These are phyloP conservation scores for Corythoichthys intestinalis DNA, from an alignment of 2,113 vertebrate species.

Conservation along the genomic window DNA sequence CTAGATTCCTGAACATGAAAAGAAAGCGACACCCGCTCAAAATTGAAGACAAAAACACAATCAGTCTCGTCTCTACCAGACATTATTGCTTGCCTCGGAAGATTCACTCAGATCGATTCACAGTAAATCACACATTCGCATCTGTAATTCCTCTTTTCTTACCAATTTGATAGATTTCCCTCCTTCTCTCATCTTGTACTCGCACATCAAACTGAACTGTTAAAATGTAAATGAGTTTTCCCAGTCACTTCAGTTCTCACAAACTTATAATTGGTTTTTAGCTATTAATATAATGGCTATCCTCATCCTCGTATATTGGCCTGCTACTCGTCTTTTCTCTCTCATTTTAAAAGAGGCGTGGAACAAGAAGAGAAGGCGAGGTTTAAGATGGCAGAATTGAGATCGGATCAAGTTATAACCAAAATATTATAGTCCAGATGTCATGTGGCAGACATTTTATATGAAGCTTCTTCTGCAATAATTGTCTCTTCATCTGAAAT, in stretches of 20 bases:
- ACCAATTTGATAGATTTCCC: constrained; percentile 25
- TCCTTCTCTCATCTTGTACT: constrained; percentile 52
- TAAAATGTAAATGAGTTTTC: constrained; percentile 66
- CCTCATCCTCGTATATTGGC: constrained; percentile 58
- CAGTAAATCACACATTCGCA: constrained; percentile 30
- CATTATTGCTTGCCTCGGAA: constrained; percentile 24
- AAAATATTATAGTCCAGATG: background rate
- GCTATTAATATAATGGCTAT: constrained; percentile 62
- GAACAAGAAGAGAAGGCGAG: constrained; percentile 10
- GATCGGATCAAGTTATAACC: constrained; percentile 84
- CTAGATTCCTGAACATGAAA: constrained; percentile 59
- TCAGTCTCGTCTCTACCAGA: constrained; percentile 15
- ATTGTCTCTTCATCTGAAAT: background rate
- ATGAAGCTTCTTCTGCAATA: background rate
- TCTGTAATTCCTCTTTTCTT: constrained; percentile 24
- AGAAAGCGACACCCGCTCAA: constrained; percentile 15
- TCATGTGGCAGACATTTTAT: background rate
- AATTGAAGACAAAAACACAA: constrained; percentile 8
- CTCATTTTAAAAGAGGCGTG: constrained; percentile 11
- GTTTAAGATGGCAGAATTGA: constrained; percentile 76
- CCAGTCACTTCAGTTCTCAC: constrained; percentile 49
- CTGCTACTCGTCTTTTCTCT: constrained; percentile 30
- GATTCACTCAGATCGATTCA: constrained; percentile 35
- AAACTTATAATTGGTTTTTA: constrained; percentile 76
- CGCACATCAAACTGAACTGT: constrained; percentile 66